A percentile compares a stretch with the other conserved stretches of the same genome.
Evolutionary conservation across 2,797 vertebrate genomes (phyloP).

Genomic region (Hoplostethus atlanticus): DNA sequence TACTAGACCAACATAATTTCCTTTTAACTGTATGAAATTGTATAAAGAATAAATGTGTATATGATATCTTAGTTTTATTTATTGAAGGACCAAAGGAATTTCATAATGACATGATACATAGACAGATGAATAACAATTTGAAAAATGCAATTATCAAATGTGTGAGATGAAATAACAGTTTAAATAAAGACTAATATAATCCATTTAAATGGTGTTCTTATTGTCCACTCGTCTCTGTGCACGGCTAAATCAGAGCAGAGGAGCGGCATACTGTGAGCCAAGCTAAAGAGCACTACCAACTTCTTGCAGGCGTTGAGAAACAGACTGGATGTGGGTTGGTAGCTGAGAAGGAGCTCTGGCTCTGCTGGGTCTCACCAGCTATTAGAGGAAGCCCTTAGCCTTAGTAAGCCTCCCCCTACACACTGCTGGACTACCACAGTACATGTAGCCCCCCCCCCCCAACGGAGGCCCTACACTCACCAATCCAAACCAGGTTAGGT

Average conservation of each 20-base stretch:
- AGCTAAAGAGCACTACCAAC: slow-evolving; percentile 28
- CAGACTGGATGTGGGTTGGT: slow-evolving; percentile 2
- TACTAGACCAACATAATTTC: slow-evolving; percentile 81
- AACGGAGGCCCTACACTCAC: neutral
- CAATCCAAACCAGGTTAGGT: slow-evolving; percentile 34
- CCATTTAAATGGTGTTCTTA: slow-evolving; percentile 85
- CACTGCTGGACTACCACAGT: slow-evolving; percentile 1
- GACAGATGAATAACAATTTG: slow-evolving; percentile 87
- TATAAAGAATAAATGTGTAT: slow-evolving; percentile 93
- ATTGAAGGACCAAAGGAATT: slow-evolving; percentile 92
- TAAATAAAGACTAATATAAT: slow-evolving; percentile 92
- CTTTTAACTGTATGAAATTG: slow-evolving; percentile 91
- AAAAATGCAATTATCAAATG: slow-evolving; percentile 87
- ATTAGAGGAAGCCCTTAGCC: slow-evolving; percentile 14
- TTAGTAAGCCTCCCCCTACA: neutral
- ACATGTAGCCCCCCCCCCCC: neutral
- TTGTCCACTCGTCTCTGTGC: slow-evolving; percentile 79
- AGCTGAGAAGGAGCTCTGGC: slow-evolving; percentile 59
- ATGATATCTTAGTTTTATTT: slow-evolving; percentile 95
- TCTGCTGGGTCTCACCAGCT: slow-evolving; percentile 16
- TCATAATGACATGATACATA: slow-evolving; percentile 87
- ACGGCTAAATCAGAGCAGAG: slow-evolving; percentile 53
- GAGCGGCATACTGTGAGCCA: slow-evolving; percentile 30
- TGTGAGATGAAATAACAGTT: slow-evolving; percentile 87
- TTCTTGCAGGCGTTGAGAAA: slow-evolving; percentile 8